phyloP scores from a whole-genome alignment of 2,113 vertebrate genomes.

The Lates calcarifer region DNA sequence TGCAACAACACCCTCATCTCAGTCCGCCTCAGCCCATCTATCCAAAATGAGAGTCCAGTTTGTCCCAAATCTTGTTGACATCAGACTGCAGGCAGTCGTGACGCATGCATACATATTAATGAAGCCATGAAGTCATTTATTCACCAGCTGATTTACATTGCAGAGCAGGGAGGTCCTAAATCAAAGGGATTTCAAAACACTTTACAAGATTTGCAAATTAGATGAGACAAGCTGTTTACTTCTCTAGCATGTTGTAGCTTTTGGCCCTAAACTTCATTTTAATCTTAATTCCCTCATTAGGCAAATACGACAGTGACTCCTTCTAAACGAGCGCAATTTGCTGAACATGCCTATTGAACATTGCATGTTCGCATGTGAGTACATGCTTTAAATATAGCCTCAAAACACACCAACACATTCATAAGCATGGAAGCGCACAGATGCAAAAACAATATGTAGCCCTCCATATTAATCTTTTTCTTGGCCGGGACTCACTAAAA shows the following conservation, averaged over 20 bases:
- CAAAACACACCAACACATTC: slow-evolving; percentile 41
- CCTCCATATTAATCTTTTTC: slow-evolving; percentile 52
- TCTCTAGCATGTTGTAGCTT: slow-evolving; percentile 64
- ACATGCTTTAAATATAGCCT: slow-evolving; percentile 47
- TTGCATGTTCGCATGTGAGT: slow-evolving; percentile 31
- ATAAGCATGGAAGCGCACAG: slow-evolving; percentile 20
- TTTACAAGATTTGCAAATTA: slow-evolving; percentile 71
- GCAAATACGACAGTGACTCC: slow-evolving; percentile 49
- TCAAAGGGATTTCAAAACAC: slow-evolving; percentile 75
- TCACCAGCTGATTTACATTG: slow-evolving; percentile 77
- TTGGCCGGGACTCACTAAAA: slow-evolving; percentile 54
- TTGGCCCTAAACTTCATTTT: slow-evolving; percentile 66
- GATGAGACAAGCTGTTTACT: slow-evolving; percentile 74
- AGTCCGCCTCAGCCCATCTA: neutral
- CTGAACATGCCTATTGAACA: slow-evolving; percentile 35
- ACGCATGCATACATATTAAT: slow-evolving; percentile 80
- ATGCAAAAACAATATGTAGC: slow-evolving; percentile 38
- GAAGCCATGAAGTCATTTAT: slow-evolving; percentile 76
- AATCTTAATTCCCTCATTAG: slow-evolving; percentile 75
- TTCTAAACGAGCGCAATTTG: slow-evolving; percentile 60
- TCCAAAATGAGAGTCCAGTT: slow-evolving; percentile 57
- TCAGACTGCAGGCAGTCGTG: slow-evolving; percentile 58
- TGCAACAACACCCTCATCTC: slow-evolving; percentile 18
- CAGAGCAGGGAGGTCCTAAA: slow-evolving; percentile 56
- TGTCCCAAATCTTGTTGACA: slow-evolving; percentile 75